phyloP scores from a whole-genome alignment of 2,797 vertebrate species.

The Siniperca undulata region DNA sequence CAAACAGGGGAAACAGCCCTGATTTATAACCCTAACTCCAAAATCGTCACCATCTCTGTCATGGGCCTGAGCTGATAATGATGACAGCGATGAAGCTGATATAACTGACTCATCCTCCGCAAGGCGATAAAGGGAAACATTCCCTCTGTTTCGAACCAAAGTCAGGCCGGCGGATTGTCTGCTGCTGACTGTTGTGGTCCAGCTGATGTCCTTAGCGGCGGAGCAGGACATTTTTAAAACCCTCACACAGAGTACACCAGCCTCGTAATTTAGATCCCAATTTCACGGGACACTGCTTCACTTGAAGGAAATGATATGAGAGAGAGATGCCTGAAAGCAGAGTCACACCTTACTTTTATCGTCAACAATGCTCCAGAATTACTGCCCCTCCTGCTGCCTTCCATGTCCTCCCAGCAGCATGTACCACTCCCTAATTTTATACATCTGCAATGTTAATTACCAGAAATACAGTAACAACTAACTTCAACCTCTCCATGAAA shows the following conservation, averaged over 20 bases:
- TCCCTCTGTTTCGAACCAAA: slow-evolving; percentile 39
- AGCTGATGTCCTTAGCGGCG: slow-evolving; percentile 58
- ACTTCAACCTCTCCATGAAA: background rate
- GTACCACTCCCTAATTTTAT: slow-evolving; percentile 31
- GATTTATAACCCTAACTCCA: slow-evolving; percentile 68
- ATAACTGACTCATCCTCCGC: slow-evolving; percentile 40
- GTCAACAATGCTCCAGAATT: slow-evolving; percentile 72
- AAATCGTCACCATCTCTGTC: slow-evolving; percentile 69
- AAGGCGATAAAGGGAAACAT: slow-evolving; percentile 52
- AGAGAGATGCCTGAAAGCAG: slow-evolving; percentile 81
- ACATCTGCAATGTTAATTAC: slow-evolving; percentile 48
- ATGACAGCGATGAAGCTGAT: slow-evolving; percentile 65
- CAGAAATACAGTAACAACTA: slow-evolving; percentile 20
- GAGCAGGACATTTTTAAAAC: slow-evolving; percentile 71
- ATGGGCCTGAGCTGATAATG: slow-evolving; percentile 57
- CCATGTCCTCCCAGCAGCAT: slow-evolving; percentile 20
- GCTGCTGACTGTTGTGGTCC: slow-evolving; percentile 64
- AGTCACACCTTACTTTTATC: slow-evolving; percentile 82
- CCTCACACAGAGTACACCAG: slow-evolving; percentile 75
- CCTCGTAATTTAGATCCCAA: slow-evolving; percentile 91
- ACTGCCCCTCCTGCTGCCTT: slow-evolving; percentile 36
- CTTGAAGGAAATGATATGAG: slow-evolving; percentile 84
- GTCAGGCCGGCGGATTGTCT: slow-evolving; percentile 29
- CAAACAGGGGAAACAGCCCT: slow-evolving; percentile 48
- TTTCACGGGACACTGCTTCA: slow-evolving; percentile 95